phyloP scores from a whole-genome alignment of 53 echinoderm and acorn worm species.

The Mesocentrotus franciscanus region DNA sequence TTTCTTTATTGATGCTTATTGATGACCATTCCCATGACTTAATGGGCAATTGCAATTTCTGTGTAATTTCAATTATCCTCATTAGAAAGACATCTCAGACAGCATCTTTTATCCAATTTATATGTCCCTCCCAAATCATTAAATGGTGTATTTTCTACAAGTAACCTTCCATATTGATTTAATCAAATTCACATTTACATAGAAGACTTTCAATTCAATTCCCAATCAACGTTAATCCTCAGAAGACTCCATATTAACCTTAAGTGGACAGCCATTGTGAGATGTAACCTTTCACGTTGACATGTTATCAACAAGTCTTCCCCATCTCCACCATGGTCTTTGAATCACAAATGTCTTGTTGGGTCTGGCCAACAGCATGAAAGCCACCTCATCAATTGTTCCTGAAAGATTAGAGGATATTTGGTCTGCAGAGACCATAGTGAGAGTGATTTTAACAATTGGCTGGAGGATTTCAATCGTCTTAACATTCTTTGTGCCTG shows the following conservation, averaged over 20 bases:
- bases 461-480: constrained; percentile 49
- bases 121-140: background rate
- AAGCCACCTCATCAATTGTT: constrained; percentile 49
- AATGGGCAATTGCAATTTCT: background rate
- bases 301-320: background rate
- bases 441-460: background rate
- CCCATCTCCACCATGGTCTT: background rate
- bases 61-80: background rate
- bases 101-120: background rate
- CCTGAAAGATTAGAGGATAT: constrained; percentile 46
- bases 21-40: background rate
- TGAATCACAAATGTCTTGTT: constrained; percentile 25
- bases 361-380: constrained; percentile 47
- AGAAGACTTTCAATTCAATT: constrained; percentile 8
- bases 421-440: constrained; percentile 40
- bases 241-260: background rate
- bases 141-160: background rate
- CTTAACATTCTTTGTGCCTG: constrained; percentile 20
- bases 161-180: constrained; percentile 7
- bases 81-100: background rate
- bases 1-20: background rate
- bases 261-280: constrained; percentile 9
- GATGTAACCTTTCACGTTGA: background rate
- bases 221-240: background rate
- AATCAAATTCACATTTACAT: background rate